Conservation (phyloP, 2,888 invertebrate species). For the Opisthograptis luteolata region DNA sequence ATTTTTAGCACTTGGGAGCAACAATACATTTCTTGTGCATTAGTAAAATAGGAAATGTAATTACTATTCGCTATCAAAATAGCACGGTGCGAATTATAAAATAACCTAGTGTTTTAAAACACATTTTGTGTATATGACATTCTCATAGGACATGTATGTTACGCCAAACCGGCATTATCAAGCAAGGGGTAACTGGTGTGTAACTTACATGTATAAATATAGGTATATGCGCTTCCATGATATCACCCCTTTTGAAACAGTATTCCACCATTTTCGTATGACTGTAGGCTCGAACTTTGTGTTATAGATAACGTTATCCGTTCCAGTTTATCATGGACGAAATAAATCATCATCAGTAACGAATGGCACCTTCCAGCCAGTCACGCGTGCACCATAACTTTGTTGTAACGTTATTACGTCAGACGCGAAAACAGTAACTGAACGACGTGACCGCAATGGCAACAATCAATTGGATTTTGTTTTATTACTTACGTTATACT, state of each 20-base stretch:
- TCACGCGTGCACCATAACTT: conserved; percentile 80
- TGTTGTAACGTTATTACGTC: conserved; percentile 81
- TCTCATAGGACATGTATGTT: not conserved
- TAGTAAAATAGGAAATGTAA: too few relatives aligned
- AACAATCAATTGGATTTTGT: conserved; percentile 80
- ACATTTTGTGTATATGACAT: not conserved
- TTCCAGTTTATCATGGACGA: conserved; percentile 20
- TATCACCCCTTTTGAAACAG: conserved; percentile 3
- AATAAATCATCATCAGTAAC: conserved; percentile 45
- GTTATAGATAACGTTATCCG: conserved; percentile 21
- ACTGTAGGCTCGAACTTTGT: conserved; percentile 10
- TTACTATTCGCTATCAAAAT: too few relatives aligned
- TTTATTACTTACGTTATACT: conserved; percentile 65
- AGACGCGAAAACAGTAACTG: conserved; percentile 83
- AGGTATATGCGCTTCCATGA: not conserved
- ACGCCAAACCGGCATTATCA: not conserved
- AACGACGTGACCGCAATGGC: conserved; percentile 80
- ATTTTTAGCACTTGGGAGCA: too few relatives aligned
- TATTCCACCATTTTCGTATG: conserved; percentile 6
- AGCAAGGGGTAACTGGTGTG: not conserved
- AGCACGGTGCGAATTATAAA: not conserved
- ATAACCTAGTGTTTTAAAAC: not conserved
- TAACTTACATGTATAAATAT: not conserved
- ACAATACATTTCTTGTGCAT: too few relatives aligned
- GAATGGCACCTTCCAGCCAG: conserved; percentile 56